Percentiles rank a stretch among this genome's conserved stretches.
Evolutionary conservation across 1,140 invertebrate genomes (phyloP).

Genomic region (Lepidurus couesii): DNA sequence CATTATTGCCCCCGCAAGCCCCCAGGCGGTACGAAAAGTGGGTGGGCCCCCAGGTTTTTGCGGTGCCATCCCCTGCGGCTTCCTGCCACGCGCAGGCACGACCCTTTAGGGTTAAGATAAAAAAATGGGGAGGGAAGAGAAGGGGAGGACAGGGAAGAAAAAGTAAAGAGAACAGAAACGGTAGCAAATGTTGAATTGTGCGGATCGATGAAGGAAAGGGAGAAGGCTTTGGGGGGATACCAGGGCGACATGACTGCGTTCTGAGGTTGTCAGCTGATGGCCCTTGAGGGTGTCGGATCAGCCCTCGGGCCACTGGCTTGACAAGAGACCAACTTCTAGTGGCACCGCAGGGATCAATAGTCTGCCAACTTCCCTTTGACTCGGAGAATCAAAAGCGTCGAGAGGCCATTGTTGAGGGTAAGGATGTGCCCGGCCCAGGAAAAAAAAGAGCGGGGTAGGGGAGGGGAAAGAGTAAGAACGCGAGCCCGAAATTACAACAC

Average conservation of each 20-base stretch:
- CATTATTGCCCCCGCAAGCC: slow-evolving; percentile 3
- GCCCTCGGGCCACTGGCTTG: slow-evolving; percentile 22
- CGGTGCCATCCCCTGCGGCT: slow-evolving; percentile 1
- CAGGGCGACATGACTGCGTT: slow-evolving; percentile 24
- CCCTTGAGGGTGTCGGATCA: slow-evolving; percentile 29
- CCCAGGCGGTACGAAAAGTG: not conserved
- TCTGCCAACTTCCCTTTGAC: not conserved
- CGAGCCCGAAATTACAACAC: not conserved
- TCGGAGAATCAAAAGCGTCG: not conserved
- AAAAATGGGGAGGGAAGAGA: not conserved
- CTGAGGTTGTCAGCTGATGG: slow-evolving; percentile 32
- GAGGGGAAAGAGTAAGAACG: not conserved
- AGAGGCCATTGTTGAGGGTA: not conserved
- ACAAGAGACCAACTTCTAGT: slow-evolving; percentile 20
- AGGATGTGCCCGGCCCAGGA: not conserved
- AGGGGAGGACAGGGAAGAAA: not conserved
- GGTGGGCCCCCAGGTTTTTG: not conserved
- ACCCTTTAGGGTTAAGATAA: not conserved
- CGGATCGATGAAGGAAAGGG: slow-evolving; percentile 1
- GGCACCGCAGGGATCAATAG: slow-evolving; percentile 14
- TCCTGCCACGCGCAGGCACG: slow-evolving; percentile 22
- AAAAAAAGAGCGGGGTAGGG: not conserved
- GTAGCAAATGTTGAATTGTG: not conserved
- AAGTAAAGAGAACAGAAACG: not conserved
- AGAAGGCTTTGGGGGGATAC: not conserved